phyloP scores from a whole-genome alignment of 2,113 vertebrate genomes.

The Strigops habroptila region DNA sequence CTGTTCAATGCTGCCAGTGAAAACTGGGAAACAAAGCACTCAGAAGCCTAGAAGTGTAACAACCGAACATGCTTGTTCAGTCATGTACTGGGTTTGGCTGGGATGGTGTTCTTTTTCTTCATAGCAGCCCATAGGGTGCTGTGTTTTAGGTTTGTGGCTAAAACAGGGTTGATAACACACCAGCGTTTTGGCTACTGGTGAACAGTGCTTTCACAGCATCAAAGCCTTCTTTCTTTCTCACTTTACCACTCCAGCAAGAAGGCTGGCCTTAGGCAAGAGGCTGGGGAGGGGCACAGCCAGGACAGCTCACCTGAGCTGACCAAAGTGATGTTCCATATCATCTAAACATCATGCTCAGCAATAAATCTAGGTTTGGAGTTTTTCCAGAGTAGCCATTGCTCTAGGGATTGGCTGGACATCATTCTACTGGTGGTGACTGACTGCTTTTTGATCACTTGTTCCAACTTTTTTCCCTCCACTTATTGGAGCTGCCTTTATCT shows the following conservation, averaged over 20 bases:
- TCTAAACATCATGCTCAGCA: not conserved
- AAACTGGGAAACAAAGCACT: not conserved
- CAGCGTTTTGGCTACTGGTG: not conserved
- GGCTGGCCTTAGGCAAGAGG: not conserved
- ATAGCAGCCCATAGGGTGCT: not conserved
- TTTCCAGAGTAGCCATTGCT: not conserved
- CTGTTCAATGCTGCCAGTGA: not conserved
- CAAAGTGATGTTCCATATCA: not conserved
- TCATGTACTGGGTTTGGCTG: not conserved
- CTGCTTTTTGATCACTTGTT: not conserved
- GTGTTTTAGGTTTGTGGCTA: not conserved
- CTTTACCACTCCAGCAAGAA: not conserved
- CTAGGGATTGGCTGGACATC: not conserved
- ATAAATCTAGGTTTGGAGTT: not conserved
- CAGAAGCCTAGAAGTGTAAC: not conserved
- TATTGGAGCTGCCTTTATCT: not conserved
- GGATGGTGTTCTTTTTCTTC: not conserved
- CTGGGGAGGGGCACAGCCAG: not conserved
- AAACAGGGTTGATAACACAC: not conserved
- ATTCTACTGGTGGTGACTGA: not conserved
- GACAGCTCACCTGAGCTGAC: not conserved
- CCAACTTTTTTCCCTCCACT: not conserved
- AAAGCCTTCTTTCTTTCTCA: not conserved
- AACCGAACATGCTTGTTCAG: not conserved
- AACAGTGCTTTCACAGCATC: not conserved